Percentiles rank a stretch among this genome's conserved stretches.
These are phyloP conservation scores for Heliconius ismenius DNA, from an alignment of 2,888 invertebrate species.

Conservation along the genomic window DNA sequence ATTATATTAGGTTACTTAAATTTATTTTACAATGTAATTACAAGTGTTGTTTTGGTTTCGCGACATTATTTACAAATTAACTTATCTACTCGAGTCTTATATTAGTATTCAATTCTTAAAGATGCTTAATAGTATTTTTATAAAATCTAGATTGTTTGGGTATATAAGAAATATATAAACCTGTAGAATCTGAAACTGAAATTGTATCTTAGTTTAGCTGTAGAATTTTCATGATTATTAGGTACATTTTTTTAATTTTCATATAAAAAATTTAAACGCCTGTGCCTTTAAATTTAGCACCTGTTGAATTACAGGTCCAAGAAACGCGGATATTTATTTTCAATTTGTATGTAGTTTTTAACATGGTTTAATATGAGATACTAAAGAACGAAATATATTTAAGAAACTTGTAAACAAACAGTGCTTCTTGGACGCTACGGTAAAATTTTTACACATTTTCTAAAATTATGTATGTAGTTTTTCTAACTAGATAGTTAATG, in stretches of 20 bases:
- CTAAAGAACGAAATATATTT: no score
- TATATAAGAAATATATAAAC: not conserved
- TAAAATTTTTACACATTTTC: no score
- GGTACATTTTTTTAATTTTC: no score
- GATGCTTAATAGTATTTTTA: not conserved
- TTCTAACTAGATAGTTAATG: no score
- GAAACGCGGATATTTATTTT: not conserved
- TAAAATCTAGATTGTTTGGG: not conserved
- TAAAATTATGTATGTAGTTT: no score
- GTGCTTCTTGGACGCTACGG: no score
- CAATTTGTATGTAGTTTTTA: not conserved
- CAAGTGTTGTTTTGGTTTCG: constrained; percentile 26
- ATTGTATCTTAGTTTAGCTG: no score
- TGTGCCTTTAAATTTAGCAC: no score
- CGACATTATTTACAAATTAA: constrained; percentile 27
- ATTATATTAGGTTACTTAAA: not conserved
- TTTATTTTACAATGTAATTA: constrained; percentile 10
- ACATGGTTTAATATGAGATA: not conserved
- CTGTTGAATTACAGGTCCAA: no score
- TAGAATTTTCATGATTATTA: no score
- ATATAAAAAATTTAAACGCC: no score
- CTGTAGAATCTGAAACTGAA: not conserved
- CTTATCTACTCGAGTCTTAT: constrained; percentile 19
- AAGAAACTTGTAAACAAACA: no score
- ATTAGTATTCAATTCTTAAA: constrained; percentile 9